Evolutionary conservation across 1,140 invertebrate species (phyloP), one percentile per base, ranked within the genome.

Genomic region (Temnothorax longispinosus): DNA sequence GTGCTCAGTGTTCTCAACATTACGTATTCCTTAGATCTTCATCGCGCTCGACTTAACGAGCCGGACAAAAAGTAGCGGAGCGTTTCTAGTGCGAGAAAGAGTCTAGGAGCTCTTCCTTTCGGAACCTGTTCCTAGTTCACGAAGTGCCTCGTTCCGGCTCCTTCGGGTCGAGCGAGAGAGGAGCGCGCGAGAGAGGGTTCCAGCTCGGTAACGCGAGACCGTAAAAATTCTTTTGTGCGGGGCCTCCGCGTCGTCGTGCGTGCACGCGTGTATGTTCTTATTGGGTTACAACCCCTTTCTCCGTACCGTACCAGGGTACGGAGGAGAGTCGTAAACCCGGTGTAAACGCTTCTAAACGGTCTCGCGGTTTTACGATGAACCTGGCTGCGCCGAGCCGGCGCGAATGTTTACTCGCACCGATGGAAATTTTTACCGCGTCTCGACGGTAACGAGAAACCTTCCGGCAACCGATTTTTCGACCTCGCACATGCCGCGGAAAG

Each of bases 281-380:
- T 86, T 82, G 84, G 74, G 64, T 78, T 75, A 75, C 85, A 60
- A 81, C 87, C 85, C 56, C 32, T 67, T 77, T 71, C 54, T 77
- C 35, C 50, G 21, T 65, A 4, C n/a, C 5, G 21, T 2, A 3
- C 54, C 35, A 38, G 54, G 64, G 32, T 62, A 84, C 76, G n/a
- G 64, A 35, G 54, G 38, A 64, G 80, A 84, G 86, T 87, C 86
- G 69, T 87, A 87, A 87, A 87, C 8, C 11, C 4, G 80, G 27
- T 87, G 86, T 87, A 87, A 87, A 87, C 56, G 78, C 67, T 84
- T 85, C 67, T 87, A 87, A 87, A 85, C 78, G 78, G 60, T 75
- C 67, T 75, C 80, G 71, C 41, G 78, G 54, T 27, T 87, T 87
- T 87, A 87, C 78, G 85, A 87, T 65, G 52, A 72, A 72, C 44